phyloP scores from a whole-genome alignment of 2,888 invertebrate species.

The Mythimna ferrago region DNA sequence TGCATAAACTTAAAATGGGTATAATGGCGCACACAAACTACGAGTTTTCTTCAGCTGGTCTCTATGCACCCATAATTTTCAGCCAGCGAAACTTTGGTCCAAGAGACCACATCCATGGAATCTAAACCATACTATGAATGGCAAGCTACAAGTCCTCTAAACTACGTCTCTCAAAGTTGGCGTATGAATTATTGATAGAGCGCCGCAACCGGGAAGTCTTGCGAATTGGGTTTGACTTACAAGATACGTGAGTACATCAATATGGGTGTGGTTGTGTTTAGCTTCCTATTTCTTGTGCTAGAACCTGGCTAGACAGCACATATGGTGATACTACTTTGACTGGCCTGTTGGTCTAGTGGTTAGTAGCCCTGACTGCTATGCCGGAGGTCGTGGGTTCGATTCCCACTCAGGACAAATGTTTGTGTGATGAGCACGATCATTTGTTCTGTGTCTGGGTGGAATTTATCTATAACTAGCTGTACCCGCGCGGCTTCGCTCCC shows the following conservation, averaged over 20 bases:
- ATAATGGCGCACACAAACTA: too few species aligned
- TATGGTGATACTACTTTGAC: too few species aligned
- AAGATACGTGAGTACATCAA: slow-evolving; percentile 44
- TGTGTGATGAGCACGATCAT: too few species aligned
- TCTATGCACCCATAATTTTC: slow-evolving; percentile 3
- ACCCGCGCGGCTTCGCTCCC: too few species aligned
- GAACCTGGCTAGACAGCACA: neutral
- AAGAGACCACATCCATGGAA: neutral
- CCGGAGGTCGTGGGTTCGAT: too few species aligned
- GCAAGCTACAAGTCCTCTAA: slow-evolving; percentile 52
- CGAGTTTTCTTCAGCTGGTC: too few species aligned
- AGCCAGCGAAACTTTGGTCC: neutral
- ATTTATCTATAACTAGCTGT: too few species aligned
- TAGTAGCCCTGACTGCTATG: too few species aligned
- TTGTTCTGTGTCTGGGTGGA: too few species aligned
- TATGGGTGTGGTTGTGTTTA: slow-evolving; percentile 35
- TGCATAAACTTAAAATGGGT: too few species aligned
- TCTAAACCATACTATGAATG: slow-evolving; percentile 47
- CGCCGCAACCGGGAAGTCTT: slow-evolving; percentile 39
- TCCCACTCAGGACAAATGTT: too few species aligned
- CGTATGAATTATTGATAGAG: slow-evolving; percentile 59
- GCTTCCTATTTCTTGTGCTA: slow-evolving; percentile 5
- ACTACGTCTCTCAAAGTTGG: slow-evolving; percentile 57
- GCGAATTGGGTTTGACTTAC: slow-evolving; percentile 56
- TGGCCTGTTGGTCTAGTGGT: too few species aligned